Conservation (phyloP, 2,113 vertebrate species). For the Nematolebias whitei region DNA sequence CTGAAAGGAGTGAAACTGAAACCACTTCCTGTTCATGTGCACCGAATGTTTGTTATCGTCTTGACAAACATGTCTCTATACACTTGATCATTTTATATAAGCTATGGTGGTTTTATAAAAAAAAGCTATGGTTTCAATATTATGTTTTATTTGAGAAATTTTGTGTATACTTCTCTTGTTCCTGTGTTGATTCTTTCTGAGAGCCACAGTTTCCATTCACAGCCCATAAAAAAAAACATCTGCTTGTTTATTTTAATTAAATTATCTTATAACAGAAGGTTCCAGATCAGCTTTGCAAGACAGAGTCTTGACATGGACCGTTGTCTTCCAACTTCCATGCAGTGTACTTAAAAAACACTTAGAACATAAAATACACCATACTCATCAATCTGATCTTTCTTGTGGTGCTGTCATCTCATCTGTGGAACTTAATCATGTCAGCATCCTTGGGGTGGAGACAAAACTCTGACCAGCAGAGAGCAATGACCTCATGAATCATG, state of each 20-base stretch:
- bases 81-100: too few species aligned
- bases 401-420: constrained; percentile 10
- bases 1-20: constrained; percentile 31
- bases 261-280: background rate
- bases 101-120: background rate
- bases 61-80: background rate
- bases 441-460: constrained; percentile 28
- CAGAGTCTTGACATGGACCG: background rate
- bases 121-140: too few species aligned
- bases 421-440: constrained; percentile 3
- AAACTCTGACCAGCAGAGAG: constrained; percentile 19
- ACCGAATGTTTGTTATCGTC: constrained; percentile 34
- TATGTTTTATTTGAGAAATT: too few species aligned
- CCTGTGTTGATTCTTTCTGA: background rate
- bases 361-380: background rate
- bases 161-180: background rate
- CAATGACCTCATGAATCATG: constrained; percentile 58
- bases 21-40: constrained; percentile 55
- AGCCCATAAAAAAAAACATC: too few species aligned
- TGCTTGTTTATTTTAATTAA: background rate
- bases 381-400: constrained; percentile 2
- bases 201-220: background rate
- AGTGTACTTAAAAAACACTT: too few species aligned
- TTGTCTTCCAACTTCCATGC: background rate
- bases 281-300: background rate